These are phyloP conservation scores for Ptilorrhoa leucosticta DNA, from an alignment of 2,113 vertebrate genomes.

Conservation along the genomic window DNA sequence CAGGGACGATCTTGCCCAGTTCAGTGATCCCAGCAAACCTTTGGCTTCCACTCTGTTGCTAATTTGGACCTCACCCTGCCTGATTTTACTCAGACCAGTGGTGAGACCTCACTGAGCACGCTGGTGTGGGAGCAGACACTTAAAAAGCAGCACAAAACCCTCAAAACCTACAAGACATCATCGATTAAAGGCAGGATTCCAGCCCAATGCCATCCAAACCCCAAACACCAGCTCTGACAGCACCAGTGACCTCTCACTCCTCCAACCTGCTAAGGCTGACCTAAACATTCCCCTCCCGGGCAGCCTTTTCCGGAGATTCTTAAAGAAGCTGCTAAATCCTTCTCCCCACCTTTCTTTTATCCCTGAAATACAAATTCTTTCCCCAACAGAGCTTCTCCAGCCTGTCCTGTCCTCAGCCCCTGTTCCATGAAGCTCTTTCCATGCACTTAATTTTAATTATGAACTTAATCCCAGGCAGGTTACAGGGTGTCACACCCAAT, in stretches of 20 bases:
- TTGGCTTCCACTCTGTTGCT: background rate
- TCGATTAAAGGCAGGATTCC: background rate
- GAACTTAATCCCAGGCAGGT: background rate
- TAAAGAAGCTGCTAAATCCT: background rate
- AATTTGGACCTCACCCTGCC: background rate
- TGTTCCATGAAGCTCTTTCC: background rate
- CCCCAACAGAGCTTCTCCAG: background rate
- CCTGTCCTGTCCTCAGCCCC: background rate
- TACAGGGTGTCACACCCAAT: background rate
- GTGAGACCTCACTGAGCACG: background rate
- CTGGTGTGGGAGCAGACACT: background rate
- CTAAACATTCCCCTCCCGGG: background rate
- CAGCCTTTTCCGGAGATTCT: background rate
- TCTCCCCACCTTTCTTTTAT: background rate
- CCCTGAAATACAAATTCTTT: background rate
- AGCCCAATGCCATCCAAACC: background rate
- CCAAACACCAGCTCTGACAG: background rate
- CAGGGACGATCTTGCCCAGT: background rate
- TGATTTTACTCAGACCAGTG: background rate
- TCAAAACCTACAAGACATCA: rapidly evolving
- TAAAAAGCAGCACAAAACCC: background rate
- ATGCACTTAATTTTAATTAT: background rate
- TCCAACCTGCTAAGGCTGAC: background rate
- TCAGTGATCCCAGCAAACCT: background rate
- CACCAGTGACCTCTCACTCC: background rate